phyloP scores from a whole-genome alignment of 2,113 vertebrate species.

The Alligator mississippiensis region DNA sequence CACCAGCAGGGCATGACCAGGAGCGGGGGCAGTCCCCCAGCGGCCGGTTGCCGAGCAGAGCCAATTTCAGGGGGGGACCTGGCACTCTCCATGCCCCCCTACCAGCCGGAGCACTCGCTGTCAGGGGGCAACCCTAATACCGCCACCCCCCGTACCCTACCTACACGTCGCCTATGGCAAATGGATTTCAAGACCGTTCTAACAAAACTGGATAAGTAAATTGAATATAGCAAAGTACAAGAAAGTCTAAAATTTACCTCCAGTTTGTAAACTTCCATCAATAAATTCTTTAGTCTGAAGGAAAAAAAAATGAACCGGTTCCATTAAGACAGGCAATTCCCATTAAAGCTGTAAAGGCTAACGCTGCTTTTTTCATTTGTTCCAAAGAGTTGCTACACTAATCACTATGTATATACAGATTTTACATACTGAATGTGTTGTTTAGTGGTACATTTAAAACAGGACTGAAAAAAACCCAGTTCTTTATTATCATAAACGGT shows the following conservation, averaged over 20 bases:
- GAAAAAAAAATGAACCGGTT: background rate
- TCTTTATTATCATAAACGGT: background rate
- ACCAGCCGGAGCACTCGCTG: too few relatives aligned
- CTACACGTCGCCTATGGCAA: background rate
- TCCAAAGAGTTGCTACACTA: background rate
- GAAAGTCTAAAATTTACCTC: conserved; percentile 83
- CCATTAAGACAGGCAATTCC: background rate
- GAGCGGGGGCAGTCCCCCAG: too few relatives aligned
- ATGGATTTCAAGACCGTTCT: background rate
- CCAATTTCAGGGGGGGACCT: too few relatives aligned
- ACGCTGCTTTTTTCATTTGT: background rate
- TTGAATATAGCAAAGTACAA: background rate
- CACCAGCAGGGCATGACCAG: too few relatives aligned
- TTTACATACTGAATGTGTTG: background rate
- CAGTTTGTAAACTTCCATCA: conserved; percentile 95
- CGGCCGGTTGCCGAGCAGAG: too few relatives aligned
- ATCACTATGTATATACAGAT: background rate
- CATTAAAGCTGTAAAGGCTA: background rate
- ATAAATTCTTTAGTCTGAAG: conserved; percentile 98
- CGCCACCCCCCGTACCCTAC: too few relatives aligned
- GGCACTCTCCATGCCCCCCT: too few relatives aligned
- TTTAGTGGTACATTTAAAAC: background rate
- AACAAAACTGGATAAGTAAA: background rate
- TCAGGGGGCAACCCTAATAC: too few relatives aligned
- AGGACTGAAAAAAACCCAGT: too few relatives aligned